Conservation (phyloP, 2,888 invertebrate genomes). For the Acleris holmiana region DNA sequence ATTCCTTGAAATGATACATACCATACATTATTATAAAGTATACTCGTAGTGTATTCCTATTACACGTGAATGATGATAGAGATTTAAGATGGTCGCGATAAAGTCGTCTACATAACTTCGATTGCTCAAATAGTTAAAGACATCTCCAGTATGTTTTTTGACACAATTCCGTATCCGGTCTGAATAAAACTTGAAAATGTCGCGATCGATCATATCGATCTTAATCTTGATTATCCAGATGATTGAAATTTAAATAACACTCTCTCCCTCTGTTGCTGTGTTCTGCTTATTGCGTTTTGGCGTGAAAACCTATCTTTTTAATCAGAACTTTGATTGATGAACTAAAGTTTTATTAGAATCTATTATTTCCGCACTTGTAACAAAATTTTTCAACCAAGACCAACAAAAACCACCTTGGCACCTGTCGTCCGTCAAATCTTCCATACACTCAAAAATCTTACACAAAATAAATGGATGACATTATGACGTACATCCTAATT, state of each 20-base stretch:
- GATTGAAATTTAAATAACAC: too few relatives aligned
- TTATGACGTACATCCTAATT: neutral
- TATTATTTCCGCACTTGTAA: too few relatives aligned
- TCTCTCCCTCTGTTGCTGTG: too few relatives aligned
- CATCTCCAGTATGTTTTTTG: neutral
- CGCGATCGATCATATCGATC: too few relatives aligned
- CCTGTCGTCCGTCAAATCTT: slow-evolving; percentile 14
- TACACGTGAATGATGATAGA: neutral
- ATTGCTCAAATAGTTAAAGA: neutral
- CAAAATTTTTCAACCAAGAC: slow-evolving; percentile 1
- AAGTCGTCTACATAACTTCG: slow-evolving; percentile 2
- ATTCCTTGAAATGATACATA: too few relatives aligned
- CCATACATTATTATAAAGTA: too few relatives aligned
- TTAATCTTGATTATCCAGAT: too few relatives aligned
- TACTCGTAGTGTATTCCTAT: too few relatives aligned
- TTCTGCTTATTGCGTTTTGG: too few relatives aligned
- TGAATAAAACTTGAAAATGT: neutral
- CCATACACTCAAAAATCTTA: neutral
- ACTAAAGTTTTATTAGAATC: too few relatives aligned
- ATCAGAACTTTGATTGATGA: too few relatives aligned
- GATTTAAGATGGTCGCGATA: slow-evolving; percentile 1
- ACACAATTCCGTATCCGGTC: neutral
- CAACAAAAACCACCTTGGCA: slow-evolving; percentile 9
- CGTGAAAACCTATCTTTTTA: too few relatives aligned
- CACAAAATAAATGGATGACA: neutral